Conservation (phyloP, 2,888 invertebrate genomes). For the Eupithecia pulchellata region DNA sequence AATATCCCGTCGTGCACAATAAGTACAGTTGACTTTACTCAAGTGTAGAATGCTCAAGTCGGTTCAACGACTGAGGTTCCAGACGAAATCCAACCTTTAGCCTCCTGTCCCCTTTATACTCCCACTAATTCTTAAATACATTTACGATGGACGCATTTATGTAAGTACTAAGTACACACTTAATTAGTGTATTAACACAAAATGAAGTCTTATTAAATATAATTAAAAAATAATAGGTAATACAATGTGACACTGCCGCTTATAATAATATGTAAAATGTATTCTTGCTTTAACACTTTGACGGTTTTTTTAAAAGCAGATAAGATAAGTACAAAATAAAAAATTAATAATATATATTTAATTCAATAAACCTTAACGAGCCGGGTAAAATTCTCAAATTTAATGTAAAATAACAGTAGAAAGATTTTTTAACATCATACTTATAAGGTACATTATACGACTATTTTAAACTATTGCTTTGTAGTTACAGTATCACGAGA, state of each 20-base stretch:
- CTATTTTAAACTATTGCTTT: constrained; percentile 60
- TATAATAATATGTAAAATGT: constrained; percentile 7
- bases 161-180: constrained; percentile 81
- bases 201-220: constrained; percentile 43
- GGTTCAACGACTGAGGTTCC: constrained; percentile 53
- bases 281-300: constrained; percentile 7
- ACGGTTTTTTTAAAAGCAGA: neutral
- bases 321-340: neutral
- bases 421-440: constrained; percentile 39
- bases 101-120: constrained; percentile 5
- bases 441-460: constrained; percentile 50
- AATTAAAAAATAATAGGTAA: constrained; percentile 10
- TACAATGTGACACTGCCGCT: neutral
- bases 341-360: constrained; percentile 12
- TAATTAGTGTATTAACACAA: constrained; percentile 53
- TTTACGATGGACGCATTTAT: constrained; percentile 67
- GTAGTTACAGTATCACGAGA: constrained; percentile 53
- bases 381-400: constrained; percentile 21
- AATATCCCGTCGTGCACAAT: constrained; percentile 26
- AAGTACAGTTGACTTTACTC: constrained; percentile 29
- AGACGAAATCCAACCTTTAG: constrained; percentile 39
- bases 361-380: constrained; percentile 12
- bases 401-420: constrained; percentile 36
- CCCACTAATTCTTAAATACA: constrained; percentile 36
- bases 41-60: constrained; percentile 34